Base-by-base conservation (phyloP, 1,140 invertebrate species). In the Megalopta genalis region DNA sequence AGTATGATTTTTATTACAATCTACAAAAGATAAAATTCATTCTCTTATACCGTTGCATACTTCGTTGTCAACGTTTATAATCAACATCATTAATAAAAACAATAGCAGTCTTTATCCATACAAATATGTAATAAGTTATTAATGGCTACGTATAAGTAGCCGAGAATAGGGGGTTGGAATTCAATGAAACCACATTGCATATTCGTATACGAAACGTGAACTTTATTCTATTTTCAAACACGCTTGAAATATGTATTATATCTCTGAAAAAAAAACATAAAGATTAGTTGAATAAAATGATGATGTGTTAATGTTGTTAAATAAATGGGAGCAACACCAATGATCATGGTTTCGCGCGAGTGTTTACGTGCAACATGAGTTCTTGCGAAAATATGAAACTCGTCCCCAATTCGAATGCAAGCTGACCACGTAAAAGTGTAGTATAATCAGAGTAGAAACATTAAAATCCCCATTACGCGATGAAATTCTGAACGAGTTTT, bases 401-500 rank as follows among this genome's bases (percentile, higher is more conserved):
- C 57, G 27, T 37, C 16, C 39, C 39, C 12, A 57, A 64, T 37
- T 42, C 21, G 21, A 25, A 42, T 16, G 4, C 3, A 23, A 16
- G 16, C 52, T 1, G 9, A 39, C 65, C 25, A 49, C 46, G 18
- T 72, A 59, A 77, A 62, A 74, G 23, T 66, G 6, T 21, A 52
- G 54, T 75, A 57, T 57, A 72, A 77, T 81, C 59, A 54, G 37
- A 39, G 32, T 49, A 37, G 52, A 37, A 32, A 21, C 42, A 39
- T 73, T 64, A 70, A 77, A 68, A 67, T 66, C 63, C 57, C 60
- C 46, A 82, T 82, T 73, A 42, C 27, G 6, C 21, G 46, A 27
- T 9, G 72, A 80, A 83, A 80, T 71, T 80, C 46, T 8, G 32
- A 66, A 64, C 21, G 64, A 64, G 75, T 84, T 87, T 84, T 84